These are phyloP conservation scores for Eilema sororculum DNA, from an alignment of 2,888 invertebrate species.

Conservation along the genomic window DNA sequence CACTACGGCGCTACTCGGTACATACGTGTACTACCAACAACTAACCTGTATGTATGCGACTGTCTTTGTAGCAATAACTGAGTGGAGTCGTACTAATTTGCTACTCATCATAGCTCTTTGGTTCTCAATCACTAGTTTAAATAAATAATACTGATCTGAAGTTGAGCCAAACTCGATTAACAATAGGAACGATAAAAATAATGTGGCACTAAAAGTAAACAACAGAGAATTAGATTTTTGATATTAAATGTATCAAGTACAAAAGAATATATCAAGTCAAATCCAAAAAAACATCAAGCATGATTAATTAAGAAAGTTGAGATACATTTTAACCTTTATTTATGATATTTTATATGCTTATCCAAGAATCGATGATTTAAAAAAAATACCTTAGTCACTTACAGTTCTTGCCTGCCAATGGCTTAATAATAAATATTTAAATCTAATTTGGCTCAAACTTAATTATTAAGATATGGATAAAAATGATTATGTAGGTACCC, in stretches of 20 bases:
- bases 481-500: not conserved
- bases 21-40: slow-evolving; percentile 67
- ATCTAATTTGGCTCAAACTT: not conserved
- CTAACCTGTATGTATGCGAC: slow-evolving; percentile 65
- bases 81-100: slow-evolving; percentile 30
- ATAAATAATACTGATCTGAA: not conserved
- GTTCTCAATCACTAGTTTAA: not conserved
- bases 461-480: not conserved
- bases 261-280: not conserved
- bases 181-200: not conserved
- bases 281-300: not conserved
- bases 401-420: no score
- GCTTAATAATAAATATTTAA: no score
- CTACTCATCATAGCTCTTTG: slow-evolving; percentile 7
- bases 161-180: not conserved
- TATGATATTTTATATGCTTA: no score
- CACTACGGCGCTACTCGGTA: slow-evolving; percentile 69
- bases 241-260: no score
- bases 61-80: slow-evolving; percentile 47
- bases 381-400: no score
- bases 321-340: no score
- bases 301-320: not conserved
- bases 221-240: no score
- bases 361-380: no score
- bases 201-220: not conserved